Evolutionary conservation across 2,797 vertebrate species (phyloP), one percentile per base, ranked within the genome.

Genomic region (Sebastes kiyomatsui): DNA sequence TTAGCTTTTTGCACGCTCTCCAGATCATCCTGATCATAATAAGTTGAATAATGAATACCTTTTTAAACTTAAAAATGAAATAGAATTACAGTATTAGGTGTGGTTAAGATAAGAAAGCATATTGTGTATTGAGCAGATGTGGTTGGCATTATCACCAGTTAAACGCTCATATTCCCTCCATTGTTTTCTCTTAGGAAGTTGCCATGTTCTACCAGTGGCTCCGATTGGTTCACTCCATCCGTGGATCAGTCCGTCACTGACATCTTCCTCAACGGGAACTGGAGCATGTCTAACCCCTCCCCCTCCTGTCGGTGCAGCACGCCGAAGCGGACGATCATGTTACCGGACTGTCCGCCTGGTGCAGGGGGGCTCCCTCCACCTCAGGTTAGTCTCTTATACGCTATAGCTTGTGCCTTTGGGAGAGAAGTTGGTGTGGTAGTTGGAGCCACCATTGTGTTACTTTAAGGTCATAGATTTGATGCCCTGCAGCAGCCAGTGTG

Each of bases 231-330:
- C 42, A 97, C 96, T 0, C 93, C 96, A 18, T 20, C 94, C 0
- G 96, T 98, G 13, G 95, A 97, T 58, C 93, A 96, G 58, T 94
- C 95, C 2, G 84, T 99, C 73, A 27, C 20, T 9, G 96, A 98
- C 67, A 95, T 98, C 81, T 97, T 99, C 88, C 84, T 94, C 68
- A 95, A 97, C 0, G 97, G 98, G 42, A 99, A 98, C 90, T 99
- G 98, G 98, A 97, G 92, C 49, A 97, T 99, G 97, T 90, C 96
- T 71, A 97, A 98, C 89, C 98, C 99, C 25, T 99, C 98, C 0
- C 99, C 99, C 0, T 58, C 95, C 25, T 99, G 99, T 0, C 92
- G 97, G 82, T 99, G 99, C 88, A 97, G 98, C 93, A 98, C 92
- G 2, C 95, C 97, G 6, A 82, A 94, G 86, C 95, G 96, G 65